Evolutionary conservation across 2,888 invertebrate genomes (phyloP), one percentile per base, ranked within the genome.

Genomic region (Melanophora roralis): DNA sequence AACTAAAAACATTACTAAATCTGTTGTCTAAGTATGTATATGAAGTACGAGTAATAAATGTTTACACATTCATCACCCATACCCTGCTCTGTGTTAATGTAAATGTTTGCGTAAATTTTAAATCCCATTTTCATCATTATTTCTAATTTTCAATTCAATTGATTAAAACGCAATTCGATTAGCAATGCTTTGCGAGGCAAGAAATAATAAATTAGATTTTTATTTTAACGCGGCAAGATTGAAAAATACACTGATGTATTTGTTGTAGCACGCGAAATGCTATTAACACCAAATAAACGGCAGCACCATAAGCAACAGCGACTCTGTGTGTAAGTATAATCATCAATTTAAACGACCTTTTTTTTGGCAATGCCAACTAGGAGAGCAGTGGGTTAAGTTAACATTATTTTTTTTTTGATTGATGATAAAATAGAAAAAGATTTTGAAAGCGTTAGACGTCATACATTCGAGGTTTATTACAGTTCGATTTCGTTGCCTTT

Each of bases 81-180:
- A 43, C 51, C 32, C 49, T 59, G 9, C 32, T n/a, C n/a, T n/a
- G n/a, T 64, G 45, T 53, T 23, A 14, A 38, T 51, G 43, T 57
- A 27, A 23, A 34, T 40, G 34, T 57, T 59, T 45, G 68, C 38
- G 36, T 78, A 36, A 49, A 74, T 55, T 67, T 65, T 14, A 78
- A 74, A 78, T 78, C 74, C 67, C 74, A 74, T 74, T 74, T 73
- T 74, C 65, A 73, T 77, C 78, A 81, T 69, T 71, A 81, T 78
- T 74, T 78, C 69, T 74, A 78, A 77, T 86, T 85, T 85, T 84
- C 86, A 87, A 88, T 88, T 87, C 84, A 87, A 86, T 86, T 88
- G 87, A 88, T 88, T 88, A 84, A 84, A 87, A 86, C 85, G 84
- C 88, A 85, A 88, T 88, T 88, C 88, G 88, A 88, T 88, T 88